Conservation (phyloP, 2,888 invertebrate species). For the Trichogramma dendrolimi region DNA sequence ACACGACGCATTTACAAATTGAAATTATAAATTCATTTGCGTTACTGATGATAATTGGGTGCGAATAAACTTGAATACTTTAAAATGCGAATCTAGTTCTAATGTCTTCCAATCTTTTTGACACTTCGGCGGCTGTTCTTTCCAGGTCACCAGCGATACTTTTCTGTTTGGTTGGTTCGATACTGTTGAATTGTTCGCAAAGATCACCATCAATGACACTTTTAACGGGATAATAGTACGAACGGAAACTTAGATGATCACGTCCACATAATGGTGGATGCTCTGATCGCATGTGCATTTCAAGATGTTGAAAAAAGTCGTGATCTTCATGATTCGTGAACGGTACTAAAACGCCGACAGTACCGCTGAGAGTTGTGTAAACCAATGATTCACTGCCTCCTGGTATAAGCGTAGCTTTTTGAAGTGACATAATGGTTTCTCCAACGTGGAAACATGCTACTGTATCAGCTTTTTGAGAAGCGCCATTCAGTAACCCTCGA, state of each 20-base stretch:
- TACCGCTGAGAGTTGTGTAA: slow-evolving; percentile 92
- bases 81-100: slow-evolving; percentile 98
- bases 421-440: slow-evolving; percentile 91
- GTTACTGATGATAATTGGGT: background rate
- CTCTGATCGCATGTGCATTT: slow-evolving; percentile 99
- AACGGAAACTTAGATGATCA: slow-evolving; percentile 94
- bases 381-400: slow-evolving; percentile 96
- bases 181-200: slow-evolving; percentile 96
- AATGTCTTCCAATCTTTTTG: slow-evolving; percentile 97
- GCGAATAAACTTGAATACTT: slow-evolving; percentile 38
- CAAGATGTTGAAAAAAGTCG: slow-evolving; percentile 97
- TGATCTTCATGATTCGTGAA: slow-evolving; percentile 96
- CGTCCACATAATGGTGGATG: slow-evolving; percentile 93
- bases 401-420: slow-evolving; percentile 92
- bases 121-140: slow-evolving; percentile 92
- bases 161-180: slow-evolving; percentile 91
- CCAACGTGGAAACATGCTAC: slow-evolving; percentile 93
- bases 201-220: slow-evolving; percentile 98
- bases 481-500: slow-evolving; percentile 86
- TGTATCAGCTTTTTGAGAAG: slow-evolving; percentile 95
- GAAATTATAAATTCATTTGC: too few species aligned
- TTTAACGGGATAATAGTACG: slow-evolving; percentile 96
- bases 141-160: slow-evolving; percentile 92
- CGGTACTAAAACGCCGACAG: slow-evolving; percentile 88
- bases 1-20: too few species aligned